Base-by-base conservation (phyloP, 1,140 invertebrate genomes). In the Linepithema humile region DNA sequence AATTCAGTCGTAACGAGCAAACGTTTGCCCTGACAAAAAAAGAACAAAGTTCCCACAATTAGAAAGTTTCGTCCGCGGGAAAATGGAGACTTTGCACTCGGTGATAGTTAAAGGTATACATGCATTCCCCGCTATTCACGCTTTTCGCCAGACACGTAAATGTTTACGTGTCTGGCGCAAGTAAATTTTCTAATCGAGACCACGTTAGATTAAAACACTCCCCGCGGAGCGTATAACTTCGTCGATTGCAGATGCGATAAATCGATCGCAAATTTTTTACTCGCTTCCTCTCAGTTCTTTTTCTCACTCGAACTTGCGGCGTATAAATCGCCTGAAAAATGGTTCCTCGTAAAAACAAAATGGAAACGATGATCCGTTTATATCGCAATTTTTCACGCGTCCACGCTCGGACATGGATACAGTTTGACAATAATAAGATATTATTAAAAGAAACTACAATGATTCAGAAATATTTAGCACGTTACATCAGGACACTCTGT, bases 181-280 rank as follows among this genome's bases (percentile, higher is more conserved):
- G 29, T 69, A 69, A 55, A 80, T 69, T 80, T 55, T 57, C 64
- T 70, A 69, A 80, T 80, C 75, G 45, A 70, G 48, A 80, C 12
- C 48, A 3, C 38, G 20, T 17, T 35, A 48, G 23, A 80, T 80
- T 70, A 80, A 80, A 80, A 80, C 55, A 23, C 23, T 43, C 48
- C 38, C 48, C 35, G 35, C 35, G 23, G 35, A 78, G 10, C 23
- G 20, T 69, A 10, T 55, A 78, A 78, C 62, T 55, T 69, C 20
- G 12, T 3, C 23, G 23, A 78, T 78, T 12, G 35, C 38, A 64
- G 32, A 35, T 7, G 40, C 29, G 32, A 70, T 70, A 55, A 55
- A 55, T 80, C 38, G 48, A 80, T 80, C 48, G 64, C 23, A 55
- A 80, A 43, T 69, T 80, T 80, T 80, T 80, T 48, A 80, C 45